Evolutionary conservation across 2,888 invertebrate species (phyloP), one percentile per base, ranked within the genome.

Genomic region (Eristalis tenax): DNA sequence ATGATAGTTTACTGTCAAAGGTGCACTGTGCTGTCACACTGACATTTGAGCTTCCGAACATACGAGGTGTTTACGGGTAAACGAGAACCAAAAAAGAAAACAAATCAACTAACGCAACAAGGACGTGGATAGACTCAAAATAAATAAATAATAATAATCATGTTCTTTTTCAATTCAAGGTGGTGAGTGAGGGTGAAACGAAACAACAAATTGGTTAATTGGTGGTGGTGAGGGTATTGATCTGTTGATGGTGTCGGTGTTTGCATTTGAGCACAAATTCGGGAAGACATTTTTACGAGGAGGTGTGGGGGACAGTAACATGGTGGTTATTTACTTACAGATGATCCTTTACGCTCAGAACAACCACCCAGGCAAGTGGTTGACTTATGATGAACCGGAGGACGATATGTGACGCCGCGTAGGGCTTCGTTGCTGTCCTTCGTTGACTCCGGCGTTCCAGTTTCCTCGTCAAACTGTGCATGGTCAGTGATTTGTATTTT

Each of bases 311-410:
- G 69, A 22, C 40, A 68, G 32, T 76, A 38, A 64, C 75, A 80
- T 84, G 65, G 69, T 35, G 68, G 66, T 35, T 79, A 71, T 82
- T 56, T 92, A 94, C 96, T 96, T 95, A 96, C 96, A 95, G 95
- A 95, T 90, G 96, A 96, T 93, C 95, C 95, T 93, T 96, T 95
- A 90, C 95, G 95, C 91, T 96, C 95, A 92, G 95, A 94, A 94
- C 96, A 96, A 93, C 96, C 95, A 92, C 94, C 94, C 91, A 96
- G 94, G 93, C 96, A 96, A 94, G 95, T 95, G 91, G 95, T 95
- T 89, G 94, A 94, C 91, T 94, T 93, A 85, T 92, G 91, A 89
- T 92, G 93, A 74, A 90, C 90, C 88, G 93, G 92, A 89, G 95
- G 94, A 91, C 95, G 95, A 94, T 96, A 96, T 90, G 95, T 95